Percentiles rank a stretch among this genome's conserved stretches.
Conservation (phyloP, 2,113 vertebrate species). For the pig (Sus scrofa) region DNA sequence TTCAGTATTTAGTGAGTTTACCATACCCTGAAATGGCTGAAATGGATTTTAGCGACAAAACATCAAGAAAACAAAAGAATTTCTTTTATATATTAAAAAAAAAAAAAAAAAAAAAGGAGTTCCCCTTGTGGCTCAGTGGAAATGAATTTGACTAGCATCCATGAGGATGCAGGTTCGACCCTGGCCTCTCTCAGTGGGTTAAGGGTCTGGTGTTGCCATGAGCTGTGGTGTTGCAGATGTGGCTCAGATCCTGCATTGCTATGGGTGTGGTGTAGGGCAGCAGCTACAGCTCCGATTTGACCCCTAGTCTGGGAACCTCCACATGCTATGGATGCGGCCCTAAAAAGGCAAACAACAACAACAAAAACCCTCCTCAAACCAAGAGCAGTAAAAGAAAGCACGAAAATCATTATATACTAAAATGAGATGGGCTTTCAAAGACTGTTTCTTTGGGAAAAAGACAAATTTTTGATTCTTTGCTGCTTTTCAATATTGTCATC, state of each 20-base stretch:
- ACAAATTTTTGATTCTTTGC: neutral
- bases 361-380: neutral
- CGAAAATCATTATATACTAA: neutral
- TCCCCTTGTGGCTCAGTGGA: too few species aligned
- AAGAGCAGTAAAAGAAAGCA: neutral
- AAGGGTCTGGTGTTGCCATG: too few species aligned
- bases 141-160: too few species aligned
- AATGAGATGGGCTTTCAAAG: slow-evolving; percentile 41
- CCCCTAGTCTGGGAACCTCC: too few species aligned
- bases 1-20: slow-evolving; percentile 8
- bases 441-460: neutral
- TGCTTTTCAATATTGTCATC: neutral
- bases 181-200: too few species aligned
- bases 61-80: neutral
- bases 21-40: neutral
- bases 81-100: neutral
- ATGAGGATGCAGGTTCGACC: too few species aligned
- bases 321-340: too few species aligned
- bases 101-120: neutral
- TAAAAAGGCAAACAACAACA: too few species aligned
- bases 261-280: too few species aligned
- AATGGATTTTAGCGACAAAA: neutral
- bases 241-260: too few species aligned
- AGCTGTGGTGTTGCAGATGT: too few species aligned
- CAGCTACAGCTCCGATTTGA: too few species aligned